Evolutionary conservation across 2,797 vertebrate genomes (phyloP), one percentile per base, ranked within the genome.

Genomic region (Gambusia yucatana): DNA sequence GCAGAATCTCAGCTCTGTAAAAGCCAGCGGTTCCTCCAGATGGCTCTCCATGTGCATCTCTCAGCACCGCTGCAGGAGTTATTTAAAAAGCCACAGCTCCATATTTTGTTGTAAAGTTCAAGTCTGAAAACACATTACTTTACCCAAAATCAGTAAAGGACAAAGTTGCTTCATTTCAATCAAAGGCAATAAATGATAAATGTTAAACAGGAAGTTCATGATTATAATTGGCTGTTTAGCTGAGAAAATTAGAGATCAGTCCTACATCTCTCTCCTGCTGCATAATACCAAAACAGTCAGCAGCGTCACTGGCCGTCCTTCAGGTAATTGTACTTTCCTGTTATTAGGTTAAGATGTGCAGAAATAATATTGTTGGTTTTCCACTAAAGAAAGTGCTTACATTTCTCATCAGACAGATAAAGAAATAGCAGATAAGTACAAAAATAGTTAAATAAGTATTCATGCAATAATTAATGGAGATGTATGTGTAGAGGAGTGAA

Each of bases 21-120:
- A 83, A 84, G 74, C 79, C 22, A 79, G 82, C 14, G 3, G 67
- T 77, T 88, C 85, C 81, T 92, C 87, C 88, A 94, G 87, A 91
- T 93, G 90, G 87, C 77, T 85, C 79, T 84, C 52, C 48, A 63
- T 63, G 28, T 72, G 81, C 76, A 76, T 83, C 78, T 81, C 81
- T 81, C 78, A 79, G 86, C 78, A 77, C 78, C 67, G 69, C 65
- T 82, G 39, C 84, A 75, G n/a, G 75, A 83, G 57, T 59, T 65
- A 77, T 87, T 86, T 86, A 83, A 57, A 76, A 39, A 44, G 84
- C 81, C 90, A 90, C 78, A 81, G 41, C 25, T 69, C 41, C 46
- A 22, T 61, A 47, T 85, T 46, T 80, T 72, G n/a, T 73, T 55
- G 22, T 74, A 16, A 43, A 82, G 57, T 76, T 79, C 73, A 78